Evolutionary conservation across 1,140 invertebrate genomes (phyloP).

Genomic region (Bombus superbus): DNA sequence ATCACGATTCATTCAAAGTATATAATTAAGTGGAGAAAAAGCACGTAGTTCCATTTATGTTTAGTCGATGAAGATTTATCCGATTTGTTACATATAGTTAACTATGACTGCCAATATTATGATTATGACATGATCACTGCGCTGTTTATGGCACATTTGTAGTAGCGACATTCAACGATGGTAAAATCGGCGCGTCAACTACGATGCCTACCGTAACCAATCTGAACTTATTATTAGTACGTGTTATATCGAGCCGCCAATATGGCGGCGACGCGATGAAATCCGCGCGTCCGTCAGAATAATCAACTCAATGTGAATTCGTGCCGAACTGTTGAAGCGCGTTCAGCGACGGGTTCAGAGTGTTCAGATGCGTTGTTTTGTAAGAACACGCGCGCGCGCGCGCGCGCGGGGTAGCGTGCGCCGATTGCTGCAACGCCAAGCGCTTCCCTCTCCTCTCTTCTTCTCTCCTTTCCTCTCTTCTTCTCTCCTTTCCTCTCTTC

Average conservation of each 20-base stretch:
- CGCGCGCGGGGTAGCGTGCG: constrained; percentile 64
- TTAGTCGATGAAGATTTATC: constrained; percentile 19
- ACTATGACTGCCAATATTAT: constrained; percentile 45
- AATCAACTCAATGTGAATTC: constrained; percentile 71
- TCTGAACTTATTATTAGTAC: constrained; percentile 71
- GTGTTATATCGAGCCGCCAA: constrained; percentile 66
- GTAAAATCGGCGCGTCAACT: constrained; percentile 49
- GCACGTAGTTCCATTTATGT: background rate
- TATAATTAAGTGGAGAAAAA: background rate
- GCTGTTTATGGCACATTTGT: constrained; percentile 37
- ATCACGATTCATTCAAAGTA: constrained; percentile 13
- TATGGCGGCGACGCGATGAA: constrained; percentile 66
- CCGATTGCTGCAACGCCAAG: constrained; percentile 56
- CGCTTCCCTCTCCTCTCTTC: constrained; percentile 38
- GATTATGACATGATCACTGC: constrained; percentile 57
- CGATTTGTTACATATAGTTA: constrained; percentile 33
- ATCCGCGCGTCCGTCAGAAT: constrained; percentile 65
- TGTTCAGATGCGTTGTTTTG: constrained; percentile 74
- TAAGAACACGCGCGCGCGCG: constrained; percentile 66
- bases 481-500: constrained; percentile 9
- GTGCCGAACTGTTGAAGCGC: constrained; percentile 71
- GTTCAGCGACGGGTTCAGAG: constrained; percentile 70
- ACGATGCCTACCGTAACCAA: constrained; percentile 49
- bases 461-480: constrained; percentile 10
- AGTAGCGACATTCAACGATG: constrained; percentile 38